These are phyloP conservation scores for Drosophila azteca DNA, from an alignment of 1,140 invertebrate genomes.

Conservation along the genomic window DNA sequence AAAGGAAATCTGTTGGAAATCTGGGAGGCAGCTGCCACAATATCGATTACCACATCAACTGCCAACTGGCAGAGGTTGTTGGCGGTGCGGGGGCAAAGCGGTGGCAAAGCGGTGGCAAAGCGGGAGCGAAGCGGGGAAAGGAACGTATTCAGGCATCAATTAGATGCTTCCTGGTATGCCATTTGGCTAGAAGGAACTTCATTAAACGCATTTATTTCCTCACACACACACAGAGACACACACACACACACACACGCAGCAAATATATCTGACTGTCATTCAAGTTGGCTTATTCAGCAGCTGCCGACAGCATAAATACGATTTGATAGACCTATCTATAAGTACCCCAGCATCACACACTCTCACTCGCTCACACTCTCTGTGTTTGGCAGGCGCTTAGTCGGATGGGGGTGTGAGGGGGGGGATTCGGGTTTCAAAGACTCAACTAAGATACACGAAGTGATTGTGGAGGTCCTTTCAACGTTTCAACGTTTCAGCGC, in stretches of 20 bases:
- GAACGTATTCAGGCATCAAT: conserved; percentile 55
- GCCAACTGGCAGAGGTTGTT: too few species aligned
- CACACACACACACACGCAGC: conserved; percentile 12
- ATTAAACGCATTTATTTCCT: conserved; percentile 68
- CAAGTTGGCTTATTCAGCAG: conserved; percentile 52
- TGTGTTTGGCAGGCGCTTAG: conserved; percentile 6
- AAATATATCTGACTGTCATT: conserved; percentile 53
- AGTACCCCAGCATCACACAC: conserved; percentile 10
- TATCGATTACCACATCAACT: conserved; percentile 41
- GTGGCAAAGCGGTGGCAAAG: too few species aligned
- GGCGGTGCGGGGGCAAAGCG: too few species aligned
- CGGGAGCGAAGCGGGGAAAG: not conserved
- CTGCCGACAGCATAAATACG: conserved; percentile 57
- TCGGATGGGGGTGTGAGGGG: not conserved
- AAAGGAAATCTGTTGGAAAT: conserved; percentile 47
- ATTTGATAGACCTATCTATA: conserved; percentile 39
- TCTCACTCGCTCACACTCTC: too few species aligned
- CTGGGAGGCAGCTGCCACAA: conserved; percentile 43
- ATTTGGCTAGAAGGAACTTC: conserved; percentile 62
- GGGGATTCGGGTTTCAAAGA: too few species aligned
- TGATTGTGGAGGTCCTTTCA: too few species aligned
- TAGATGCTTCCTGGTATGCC: conserved; percentile 56
- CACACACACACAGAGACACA: conserved; percentile 11
- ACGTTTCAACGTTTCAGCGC: too few species aligned
- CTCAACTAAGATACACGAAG: too few species aligned